phyloP scores from a whole-genome alignment of 2,888 invertebrate species.

The Cloeon dipterum region DNA sequence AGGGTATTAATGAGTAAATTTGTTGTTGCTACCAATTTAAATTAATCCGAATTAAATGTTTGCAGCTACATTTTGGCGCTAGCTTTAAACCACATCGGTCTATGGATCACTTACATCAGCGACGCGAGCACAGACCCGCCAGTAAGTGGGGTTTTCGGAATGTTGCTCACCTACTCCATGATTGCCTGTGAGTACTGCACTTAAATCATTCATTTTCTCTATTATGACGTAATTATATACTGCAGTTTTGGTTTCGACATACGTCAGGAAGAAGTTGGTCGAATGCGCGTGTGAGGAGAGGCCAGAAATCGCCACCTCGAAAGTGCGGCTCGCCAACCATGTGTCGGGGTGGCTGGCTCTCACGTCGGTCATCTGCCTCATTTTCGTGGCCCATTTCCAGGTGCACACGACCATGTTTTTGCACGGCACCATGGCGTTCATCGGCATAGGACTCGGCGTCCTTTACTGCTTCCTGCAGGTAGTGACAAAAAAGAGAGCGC shows the following conservation, averaged over 20 bases:
- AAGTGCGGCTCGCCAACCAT: background rate
- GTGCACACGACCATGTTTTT: background rate
- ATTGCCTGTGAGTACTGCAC: background rate
- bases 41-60: no score
- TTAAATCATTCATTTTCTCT: no score
- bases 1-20: no score
- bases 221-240: no score
- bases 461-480: conserved; percentile 1
- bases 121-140: background rate
- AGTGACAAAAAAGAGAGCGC: no score
- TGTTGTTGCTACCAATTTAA: no score
- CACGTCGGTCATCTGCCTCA: background rate
- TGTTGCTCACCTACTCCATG: background rate
- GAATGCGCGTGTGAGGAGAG: background rate
- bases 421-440: background rate
- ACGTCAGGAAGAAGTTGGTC: background rate
- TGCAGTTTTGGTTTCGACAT: background rate
- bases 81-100: background rate
- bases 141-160: background rate
- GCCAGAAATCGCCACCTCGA: background rate
- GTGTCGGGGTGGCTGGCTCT: background rate
- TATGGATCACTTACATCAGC: background rate
- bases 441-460: background rate
- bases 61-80: background rate
- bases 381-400: background rate